Evolutionary conservation across 2,888 invertebrate species (phyloP).

Genomic region (Polyommatus icarus): DNA sequence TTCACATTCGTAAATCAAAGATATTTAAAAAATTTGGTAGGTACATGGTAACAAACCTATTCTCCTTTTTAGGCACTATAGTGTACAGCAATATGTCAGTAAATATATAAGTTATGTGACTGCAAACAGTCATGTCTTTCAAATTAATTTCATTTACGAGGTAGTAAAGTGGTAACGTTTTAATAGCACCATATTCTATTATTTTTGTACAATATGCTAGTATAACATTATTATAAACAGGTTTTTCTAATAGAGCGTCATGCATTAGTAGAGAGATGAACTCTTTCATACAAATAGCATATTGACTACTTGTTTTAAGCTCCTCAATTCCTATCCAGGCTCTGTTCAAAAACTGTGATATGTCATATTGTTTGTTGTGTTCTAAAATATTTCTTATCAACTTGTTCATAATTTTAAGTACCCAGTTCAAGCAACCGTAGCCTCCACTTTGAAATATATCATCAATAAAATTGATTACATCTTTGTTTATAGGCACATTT

Average conservation of each 20-base stretch:
- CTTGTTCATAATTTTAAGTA: constrained; percentile 60
- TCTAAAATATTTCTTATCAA: constrained; percentile 50
- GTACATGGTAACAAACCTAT: constrained; percentile 60
- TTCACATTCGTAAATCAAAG: neutral
- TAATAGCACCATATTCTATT: constrained; percentile 61
- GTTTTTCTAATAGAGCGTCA: constrained; percentile 50
- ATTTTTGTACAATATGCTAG: constrained; percentile 60
- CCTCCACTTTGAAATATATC: constrained; percentile 70
- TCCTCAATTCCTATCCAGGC: constrained; percentile 72
- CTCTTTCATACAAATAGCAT: constrained; percentile 63
- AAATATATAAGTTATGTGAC: constrained; percentile 62
- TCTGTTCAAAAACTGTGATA: constrained; percentile 56
- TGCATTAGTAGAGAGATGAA: constrained; percentile 63
- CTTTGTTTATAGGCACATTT: constrained; percentile 41
- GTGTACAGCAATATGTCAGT: constrained; percentile 73
- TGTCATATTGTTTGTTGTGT: constrained; percentile 49
- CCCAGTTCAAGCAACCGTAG: constrained; percentile 67
- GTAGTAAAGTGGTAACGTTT: constrained; percentile 58
- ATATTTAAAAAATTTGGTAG: neutral
- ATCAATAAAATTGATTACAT: constrained; percentile 54
- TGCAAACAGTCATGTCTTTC: constrained; percentile 47
- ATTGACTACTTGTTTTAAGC: constrained; percentile 69
- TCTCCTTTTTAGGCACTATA: constrained; percentile 75
- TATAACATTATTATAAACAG: constrained; percentile 58
- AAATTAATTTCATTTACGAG: constrained; percentile 53